phyloP scores from a whole-genome alignment of 2,888 invertebrate species.

The Pammene aurita region DNA sequence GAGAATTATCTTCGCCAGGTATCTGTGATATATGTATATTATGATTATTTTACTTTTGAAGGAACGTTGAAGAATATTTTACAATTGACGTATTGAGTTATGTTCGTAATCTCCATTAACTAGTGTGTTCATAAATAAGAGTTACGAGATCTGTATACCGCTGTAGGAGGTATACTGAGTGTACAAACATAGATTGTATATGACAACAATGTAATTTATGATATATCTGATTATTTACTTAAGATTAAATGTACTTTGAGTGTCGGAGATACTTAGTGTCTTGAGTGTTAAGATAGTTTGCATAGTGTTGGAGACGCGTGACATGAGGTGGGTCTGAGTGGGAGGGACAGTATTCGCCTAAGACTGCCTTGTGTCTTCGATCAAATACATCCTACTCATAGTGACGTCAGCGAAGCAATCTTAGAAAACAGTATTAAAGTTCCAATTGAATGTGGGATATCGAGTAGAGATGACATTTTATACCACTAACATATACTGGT shows the following conservation, averaged over 20 bases:
- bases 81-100: constrained; percentile 42
- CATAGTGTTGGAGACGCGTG: constrained; percentile 14
- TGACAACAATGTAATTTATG: constrained; percentile 35
- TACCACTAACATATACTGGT: constrained; percentile 20
- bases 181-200: constrained; percentile 69
- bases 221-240: constrained; percentile 37
- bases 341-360: constrained; percentile 14
- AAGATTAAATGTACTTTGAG: constrained; percentile 31
- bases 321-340: constrained; percentile 18
- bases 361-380: constrained; percentile 32
- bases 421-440: constrained; percentile 39
- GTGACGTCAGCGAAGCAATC: constrained; percentile 14
- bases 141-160: constrained; percentile 49
- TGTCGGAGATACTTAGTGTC: constrained; percentile 33
- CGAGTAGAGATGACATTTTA: constrained; percentile 35
- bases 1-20: constrained; percentile 74
- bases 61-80: constrained; percentile 26
- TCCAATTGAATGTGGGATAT: constrained; percentile 32
- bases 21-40: constrained; percentile 75
- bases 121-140: constrained; percentile 58
- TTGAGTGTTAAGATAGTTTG: constrained; percentile 20
- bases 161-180: constrained; percentile 56
- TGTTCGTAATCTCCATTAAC: constrained; percentile 51
- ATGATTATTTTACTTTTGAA: constrained; percentile 60
- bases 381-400: constrained; percentile 34